Base-by-base conservation (phyloP, 2,113 vertebrate genomes). In the Entelurus aequoreus region DNA sequence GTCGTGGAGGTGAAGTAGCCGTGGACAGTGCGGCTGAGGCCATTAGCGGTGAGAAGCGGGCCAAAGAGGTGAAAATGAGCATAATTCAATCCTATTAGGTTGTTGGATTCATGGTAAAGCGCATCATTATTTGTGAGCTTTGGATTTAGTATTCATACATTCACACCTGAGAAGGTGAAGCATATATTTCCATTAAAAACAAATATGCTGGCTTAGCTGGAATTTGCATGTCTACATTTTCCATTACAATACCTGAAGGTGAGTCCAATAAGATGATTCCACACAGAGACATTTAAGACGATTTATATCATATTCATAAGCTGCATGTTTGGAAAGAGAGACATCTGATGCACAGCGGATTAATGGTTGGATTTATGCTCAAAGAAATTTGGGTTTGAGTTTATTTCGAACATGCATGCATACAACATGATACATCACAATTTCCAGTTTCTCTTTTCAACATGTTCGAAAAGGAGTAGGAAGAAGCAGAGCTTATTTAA, bases 1-100 rank as follows among this genome's bases (percentile, higher is more conserved):
- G 62, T 62, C 72, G 66, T 67, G 40, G 14, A 72, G 55, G 36
- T 68, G 74, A 62, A 68, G 75, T 36, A 47, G 51, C 15, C 37
- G 19, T 58, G 66, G 72, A 66, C 69, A 51, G 62, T 8, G 8
- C 51, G 58, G 56, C 60, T 19, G 65, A 70, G 55, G 14, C 53
- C 5, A 14, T 52, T 63, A 65, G 57, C 60, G 19, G 35, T 6
- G 52, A 53, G 16, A 72, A 59, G 66, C 5, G 36, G 48, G 61
- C 38, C 51, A 48, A 64, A 47, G 54, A 65, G 69, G 64, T 60
- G 40, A 8, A 68, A 21, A 6, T 1, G 1, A 53, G 21, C 53
- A 40, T 56, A 5, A 62, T 54, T 19, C 36, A n/a, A 63, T 48
- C 74, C 72, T 61, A 70, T 66, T 71, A 71, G 60, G 51, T n/a